Conservation (phyloP, 2,888 invertebrate species). For the Dynastes grantii region DNA sequence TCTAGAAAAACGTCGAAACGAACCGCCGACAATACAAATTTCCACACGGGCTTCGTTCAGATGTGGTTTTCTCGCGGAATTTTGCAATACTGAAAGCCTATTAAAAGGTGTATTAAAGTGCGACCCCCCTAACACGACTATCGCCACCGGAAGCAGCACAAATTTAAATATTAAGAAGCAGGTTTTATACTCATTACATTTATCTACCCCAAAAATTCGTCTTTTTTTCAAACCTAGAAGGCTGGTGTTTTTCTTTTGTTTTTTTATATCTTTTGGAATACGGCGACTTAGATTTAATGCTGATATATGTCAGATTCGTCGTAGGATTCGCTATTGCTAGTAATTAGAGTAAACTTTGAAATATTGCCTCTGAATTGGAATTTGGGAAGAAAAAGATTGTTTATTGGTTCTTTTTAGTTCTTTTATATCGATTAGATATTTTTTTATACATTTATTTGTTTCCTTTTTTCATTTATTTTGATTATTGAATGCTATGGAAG, state of each 20-base stretch:
- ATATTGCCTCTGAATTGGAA: background rate
- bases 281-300: background rate
- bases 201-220: background rate
- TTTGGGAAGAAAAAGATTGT: background rate
- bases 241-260: background rate
- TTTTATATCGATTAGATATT: constrained; percentile 1
- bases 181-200: background rate
- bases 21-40: too few species aligned
- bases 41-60: too few species aligned
- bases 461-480: background rate
- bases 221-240: too few species aligned
- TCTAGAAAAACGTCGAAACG: constrained; percentile 1
- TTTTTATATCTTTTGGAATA: background rate
- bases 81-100: too few species aligned
- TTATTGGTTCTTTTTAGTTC: background rate
- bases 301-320: background rate
- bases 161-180: constrained; percentile 12
- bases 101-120: too few species aligned
- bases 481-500: too few species aligned
- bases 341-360: background rate
- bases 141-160: constrained; percentile 3
- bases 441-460: background rate
- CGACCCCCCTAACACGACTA: too few species aligned
- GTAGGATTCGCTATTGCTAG: background rate
- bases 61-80: too few species aligned